These are phyloP conservation scores for Trissolcus basalis DNA, from an alignment of 1,140 invertebrate genomes.

Conservation along the genomic window DNA sequence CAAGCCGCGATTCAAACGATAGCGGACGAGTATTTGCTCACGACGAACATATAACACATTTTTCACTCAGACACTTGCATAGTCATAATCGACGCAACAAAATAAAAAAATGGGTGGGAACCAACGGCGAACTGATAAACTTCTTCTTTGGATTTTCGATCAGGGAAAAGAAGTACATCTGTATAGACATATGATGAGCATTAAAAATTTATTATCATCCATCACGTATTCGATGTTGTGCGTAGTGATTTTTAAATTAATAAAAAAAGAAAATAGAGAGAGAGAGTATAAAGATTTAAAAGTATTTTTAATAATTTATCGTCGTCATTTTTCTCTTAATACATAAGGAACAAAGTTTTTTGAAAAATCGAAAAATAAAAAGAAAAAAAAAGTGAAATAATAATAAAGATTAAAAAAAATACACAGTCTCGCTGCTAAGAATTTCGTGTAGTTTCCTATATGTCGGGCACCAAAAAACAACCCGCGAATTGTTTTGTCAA, in stretches of 20 bases:
- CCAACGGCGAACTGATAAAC: constrained; percentile 38
- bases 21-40: constrained; percentile 50
- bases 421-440: too few relatives aligned
- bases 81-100: constrained; percentile 8
- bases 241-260: constrained; percentile 63
- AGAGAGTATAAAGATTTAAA: constrained; percentile 6
- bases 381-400: too few relatives aligned
- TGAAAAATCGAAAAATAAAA: constrained; percentile 7
- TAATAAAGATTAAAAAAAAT: too few relatives aligned
- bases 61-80: not conserved
- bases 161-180: constrained; percentile 51
- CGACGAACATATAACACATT: constrained; percentile 32
- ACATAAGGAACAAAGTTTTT: constrained; percentile 28
- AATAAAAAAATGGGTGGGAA: constrained; percentile 26
- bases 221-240: constrained; percentile 73
- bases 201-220: constrained; percentile 66
- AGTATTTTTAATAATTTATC: not conserved
- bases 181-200: constrained; percentile 64
- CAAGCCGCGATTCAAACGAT: constrained; percentile 38
- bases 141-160: constrained; percentile 34
- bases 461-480: too few relatives aligned
- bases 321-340: not conserved
- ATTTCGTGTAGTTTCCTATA: too few relatives aligned
- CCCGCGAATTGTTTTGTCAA: too few relatives aligned
- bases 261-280: constrained; percentile 20